Base-by-base conservation (phyloP, 37 sponge, comb jelly and placozoan genomes). In the Petrosia ficiformis region DNA sequence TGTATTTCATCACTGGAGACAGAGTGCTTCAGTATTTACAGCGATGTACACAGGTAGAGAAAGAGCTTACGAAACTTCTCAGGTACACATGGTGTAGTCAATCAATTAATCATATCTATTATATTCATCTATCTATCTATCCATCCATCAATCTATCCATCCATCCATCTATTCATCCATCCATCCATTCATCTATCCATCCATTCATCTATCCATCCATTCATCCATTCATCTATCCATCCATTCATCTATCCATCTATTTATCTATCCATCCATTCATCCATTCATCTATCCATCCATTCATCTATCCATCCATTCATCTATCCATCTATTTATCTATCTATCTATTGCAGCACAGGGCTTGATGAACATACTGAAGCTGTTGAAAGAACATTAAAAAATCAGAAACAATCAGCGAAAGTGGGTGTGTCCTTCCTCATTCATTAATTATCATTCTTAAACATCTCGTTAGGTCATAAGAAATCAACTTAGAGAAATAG, bases 1-100 rank as follows among this genome's bases (percentile, higher is more conserved):
- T 96, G 48, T 86, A 91, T 67, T 98, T 82, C 68, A 75, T 98
- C 8, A 85, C 86, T 64, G 99, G 99, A 4, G 74, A 82, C 30
- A 68, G 99, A 42, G 95, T 95, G 38, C 38, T 81, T 2, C 48
- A 36, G 19, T 74, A 80, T 31, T 70, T 92, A 2, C 59, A 74
- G 35, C 73, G 70, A 68, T 66, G 82, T 10, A 58, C 83, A 24
- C 68, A 77, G 21, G 82, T 60, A 40, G 93, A 98, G 41, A 43
- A 78, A 42, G 31, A 85, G 1, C 73, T 98, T 29, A 95, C 74
- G 48, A 80, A 85, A 33, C 59, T 95, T 44, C 85, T 98, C 44
- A 93, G 96, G 93, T 95, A 31, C 54, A 6, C 54, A 21, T 8
- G 56, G 29, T 30, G 59, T 52, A 54, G n/a, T n/a, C n/a, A n/a